phyloP scores from a whole-genome alignment of 2,888 invertebrate genomes.

The Catocala sponsa region DNA sequence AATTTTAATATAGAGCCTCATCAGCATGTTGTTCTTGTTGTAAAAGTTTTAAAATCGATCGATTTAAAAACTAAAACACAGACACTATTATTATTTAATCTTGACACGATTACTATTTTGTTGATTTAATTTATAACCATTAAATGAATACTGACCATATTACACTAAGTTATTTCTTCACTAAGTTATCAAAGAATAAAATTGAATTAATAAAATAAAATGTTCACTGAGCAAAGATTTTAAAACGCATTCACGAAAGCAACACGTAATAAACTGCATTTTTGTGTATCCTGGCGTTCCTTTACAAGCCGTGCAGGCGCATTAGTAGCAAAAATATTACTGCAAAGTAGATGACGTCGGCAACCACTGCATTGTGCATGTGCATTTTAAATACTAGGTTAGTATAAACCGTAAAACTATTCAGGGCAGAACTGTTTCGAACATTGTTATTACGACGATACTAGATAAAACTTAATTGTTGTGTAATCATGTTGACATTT shows the following conservation, averaged over 20 bases:
- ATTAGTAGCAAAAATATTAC: constrained; percentile 85
- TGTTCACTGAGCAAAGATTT: constrained; percentile 56
- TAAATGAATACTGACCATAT: constrained; percentile 40
- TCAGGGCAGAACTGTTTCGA: constrained; percentile 65
- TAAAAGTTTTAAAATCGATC: constrained; percentile 20
- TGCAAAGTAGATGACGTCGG: constrained; percentile 86
- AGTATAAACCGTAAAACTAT: constrained; percentile 76
- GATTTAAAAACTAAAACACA: constrained; percentile 14
- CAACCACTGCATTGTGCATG: constrained; percentile 85
- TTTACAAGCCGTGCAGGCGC: constrained; percentile 81
- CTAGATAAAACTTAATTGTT: constrained; percentile 23
- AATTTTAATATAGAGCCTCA: constrained; percentile 18
- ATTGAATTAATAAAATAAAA: constrained; percentile 27
- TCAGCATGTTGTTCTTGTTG: constrained; percentile 6
- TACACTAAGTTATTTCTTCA: constrained; percentile 32
- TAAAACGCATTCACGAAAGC: constrained; percentile 66
- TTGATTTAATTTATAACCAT: neutral
- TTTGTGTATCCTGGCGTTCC: constrained; percentile 74
- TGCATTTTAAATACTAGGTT: constrained; percentile 84
- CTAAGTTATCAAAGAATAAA: constrained; percentile 52
- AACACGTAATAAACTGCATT: constrained; percentile 77
- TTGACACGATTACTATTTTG: neutral
- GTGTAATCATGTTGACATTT: constrained; percentile 4
- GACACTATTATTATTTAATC: neutral
- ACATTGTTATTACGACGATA: constrained; percentile 41